Percentiles rank a stretch among this genome's conserved stretches.
Conservation (phyloP, 2,888 invertebrate species). For the Baronia brevicornis region DNA sequence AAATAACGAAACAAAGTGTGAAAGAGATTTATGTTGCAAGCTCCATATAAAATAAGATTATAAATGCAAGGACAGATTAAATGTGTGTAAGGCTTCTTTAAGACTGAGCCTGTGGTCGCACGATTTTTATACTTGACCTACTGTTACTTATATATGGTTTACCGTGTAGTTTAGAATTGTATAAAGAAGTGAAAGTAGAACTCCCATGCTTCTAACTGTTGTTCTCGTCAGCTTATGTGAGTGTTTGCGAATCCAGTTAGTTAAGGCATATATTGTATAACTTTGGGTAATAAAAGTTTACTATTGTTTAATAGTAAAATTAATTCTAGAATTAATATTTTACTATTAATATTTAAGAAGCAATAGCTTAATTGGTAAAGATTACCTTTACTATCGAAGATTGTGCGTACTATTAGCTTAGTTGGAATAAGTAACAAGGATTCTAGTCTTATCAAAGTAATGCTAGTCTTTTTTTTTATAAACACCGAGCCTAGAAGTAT, state of each 20-base stretch:
- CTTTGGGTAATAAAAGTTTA: too few species aligned
- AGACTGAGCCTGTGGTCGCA: conserved; percentile 22
- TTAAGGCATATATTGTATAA: too few species aligned
- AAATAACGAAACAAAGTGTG: conserved; percentile 3
- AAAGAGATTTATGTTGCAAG: conserved; percentile 1
- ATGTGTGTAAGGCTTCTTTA: conserved; percentile 43
- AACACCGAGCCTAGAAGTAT: too few species aligned
- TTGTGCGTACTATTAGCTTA: too few species aligned
- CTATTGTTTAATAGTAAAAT: not conserved
- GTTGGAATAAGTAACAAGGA: too few species aligned
- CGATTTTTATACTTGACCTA: conserved; percentile 44
- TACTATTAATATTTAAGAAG: conserved; percentile 17
- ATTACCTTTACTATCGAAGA: too few species aligned
- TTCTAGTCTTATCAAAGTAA: too few species aligned
- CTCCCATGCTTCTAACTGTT: conserved; percentile 6
- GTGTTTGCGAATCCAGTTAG: too few species aligned
- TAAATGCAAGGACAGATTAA: conserved; percentile 41
- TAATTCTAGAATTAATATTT: conserved; percentile 7
- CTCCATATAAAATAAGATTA: conserved; percentile 46
- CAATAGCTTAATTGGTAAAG: too few species aligned
- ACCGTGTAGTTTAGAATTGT: conserved; percentile 1
- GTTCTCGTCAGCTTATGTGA: conserved; percentile 4
- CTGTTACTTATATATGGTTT: conserved; percentile 26
- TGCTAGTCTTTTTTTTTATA: too few species aligned
- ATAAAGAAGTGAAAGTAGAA: too few species aligned